Base-by-base conservation (phyloP, 2,888 invertebrate genomes). In the Cephus pygmeus region DNA sequence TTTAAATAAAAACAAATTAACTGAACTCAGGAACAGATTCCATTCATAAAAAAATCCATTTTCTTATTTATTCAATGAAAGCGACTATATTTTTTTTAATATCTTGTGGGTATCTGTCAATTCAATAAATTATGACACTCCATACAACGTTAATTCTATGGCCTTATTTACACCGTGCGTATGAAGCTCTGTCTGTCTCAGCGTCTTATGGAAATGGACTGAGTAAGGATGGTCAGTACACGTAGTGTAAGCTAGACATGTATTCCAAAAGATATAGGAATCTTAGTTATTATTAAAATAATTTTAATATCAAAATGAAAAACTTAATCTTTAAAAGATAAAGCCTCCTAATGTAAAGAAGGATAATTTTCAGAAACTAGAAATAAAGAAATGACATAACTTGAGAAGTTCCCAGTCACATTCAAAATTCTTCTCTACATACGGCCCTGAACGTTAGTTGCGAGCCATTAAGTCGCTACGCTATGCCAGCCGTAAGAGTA, bases 381-480 rank as follows among this genome's bases (percentile, higher is more conserved):
- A 9, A 56, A 56, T 9, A 56, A 56, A 56, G 9, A 56, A 56
- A 56, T 56, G 15, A 12, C 15, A 40, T 6, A 6, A 23, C 23
- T 40, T 23, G 9, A 56, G 56, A 23, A 56, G 9, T 23, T 56
- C 23, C 23, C 56, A 56, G 2, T 9, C 56, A 56, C 15, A 23
- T 9, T 56, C 23, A 56, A 56, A 56, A 56, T 56, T 56, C 56
- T 56, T 56, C 56, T 56, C 23, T 56, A 23, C 23, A 78, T 82
- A 78, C 86, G 83, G 81, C 82, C 84, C 85, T 86, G 86, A 85
- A 86, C 85, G 84, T 87, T 86, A 86, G 87, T 87, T 81, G 85
- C 87, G 87, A 87, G 86, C 87, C 87, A 87, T 87, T 87, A 87
- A 87, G 85, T 83, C 87, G 87, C 87, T 85, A 85, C 87, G 87